These are phyloP conservation scores for Dolomedes plantarius DNA, from an alignment of 2,888 invertebrate genomes.

Conservation along the genomic window DNA sequence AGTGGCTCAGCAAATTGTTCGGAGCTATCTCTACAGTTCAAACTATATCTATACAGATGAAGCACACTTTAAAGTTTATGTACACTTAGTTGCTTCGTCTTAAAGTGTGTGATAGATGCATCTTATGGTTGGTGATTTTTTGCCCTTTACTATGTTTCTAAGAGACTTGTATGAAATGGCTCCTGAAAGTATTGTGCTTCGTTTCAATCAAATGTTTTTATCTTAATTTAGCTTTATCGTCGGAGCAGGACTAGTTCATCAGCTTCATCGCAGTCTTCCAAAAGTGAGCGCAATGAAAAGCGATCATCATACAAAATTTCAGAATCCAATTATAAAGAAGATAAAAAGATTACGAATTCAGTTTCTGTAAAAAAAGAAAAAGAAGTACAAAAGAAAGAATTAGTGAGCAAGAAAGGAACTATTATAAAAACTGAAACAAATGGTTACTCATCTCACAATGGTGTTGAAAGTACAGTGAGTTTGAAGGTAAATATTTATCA, in stretches of 20 bases:
- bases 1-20: no score
- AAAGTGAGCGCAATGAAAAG: conserved; percentile 58
- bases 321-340: conserved; percentile 40
- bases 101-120: no score
- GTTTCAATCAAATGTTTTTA: no score
- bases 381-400: conserved; percentile 47
- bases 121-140: no score
- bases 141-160: no score
- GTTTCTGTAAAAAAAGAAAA: conserved; percentile 36
- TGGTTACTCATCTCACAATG: conserved; percentile 57
- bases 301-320: conserved; percentile 43
- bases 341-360: conserved; percentile 27
- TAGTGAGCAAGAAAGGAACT: conserved; percentile 30
- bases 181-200: no score
- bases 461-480: conserved; percentile 45
- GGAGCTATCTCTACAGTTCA: no score
- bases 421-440: conserved; percentile 48
- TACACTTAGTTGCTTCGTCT: no score
- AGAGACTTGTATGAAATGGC: no score
- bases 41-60: no score
- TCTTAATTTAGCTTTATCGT: conserved; percentile 34
- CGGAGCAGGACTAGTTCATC: conserved; percentile 54
- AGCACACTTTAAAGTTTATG: no score
- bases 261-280: conserved; percentile 52
- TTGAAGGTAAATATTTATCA: conserved; percentile 51